Conservation (phyloP, 1,140 invertebrate genomes). For the Zaprionus inermis region DNA sequence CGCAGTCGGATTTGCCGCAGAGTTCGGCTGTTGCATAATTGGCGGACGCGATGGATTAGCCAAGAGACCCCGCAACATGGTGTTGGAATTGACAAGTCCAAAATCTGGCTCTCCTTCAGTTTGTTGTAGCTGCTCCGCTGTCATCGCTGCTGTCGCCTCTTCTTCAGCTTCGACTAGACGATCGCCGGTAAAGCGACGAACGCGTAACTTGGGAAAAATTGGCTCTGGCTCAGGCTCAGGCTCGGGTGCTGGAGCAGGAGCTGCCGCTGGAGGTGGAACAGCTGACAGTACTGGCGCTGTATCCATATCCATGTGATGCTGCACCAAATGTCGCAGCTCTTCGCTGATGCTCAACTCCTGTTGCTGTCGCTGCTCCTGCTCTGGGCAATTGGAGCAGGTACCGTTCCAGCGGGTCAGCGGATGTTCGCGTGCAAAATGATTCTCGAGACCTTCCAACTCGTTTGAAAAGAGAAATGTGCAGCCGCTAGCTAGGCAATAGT, state of each 20-base stretch:
- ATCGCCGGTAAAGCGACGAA: conserved; percentile 68
- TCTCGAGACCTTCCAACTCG: conserved; percentile 60
- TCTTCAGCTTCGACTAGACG: conserved; percentile 23
- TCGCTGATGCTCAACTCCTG: conserved; percentile 4
- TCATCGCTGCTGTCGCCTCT: background rate
- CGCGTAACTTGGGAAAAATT: conserved; percentile 48
- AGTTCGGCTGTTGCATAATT: conserved; percentile 12
- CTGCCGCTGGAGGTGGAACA: background rate
- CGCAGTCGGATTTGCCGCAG: conserved; percentile 12
- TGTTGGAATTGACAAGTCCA: background rate
- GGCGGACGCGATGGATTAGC: conserved; percentile 38
- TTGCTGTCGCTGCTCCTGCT: background rate
- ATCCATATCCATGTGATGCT: conserved; percentile 23
- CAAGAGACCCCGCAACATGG: conserved; percentile 38
- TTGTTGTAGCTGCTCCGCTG: background rate
- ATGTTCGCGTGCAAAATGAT: conserved; percentile 62
- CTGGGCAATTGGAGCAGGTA: conserved; percentile 30
- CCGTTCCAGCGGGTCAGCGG: conserved; percentile 56
- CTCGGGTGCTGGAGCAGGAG: background rate
- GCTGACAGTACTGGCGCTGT: background rate
- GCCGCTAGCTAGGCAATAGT: conserved; percentile 48
- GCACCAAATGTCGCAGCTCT: conserved; percentile 52
- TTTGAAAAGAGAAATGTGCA: conserved; percentile 66
- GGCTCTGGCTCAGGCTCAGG: background rate
- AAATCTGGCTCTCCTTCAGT: background rate